Base-by-base conservation (phyloP, 2,113 vertebrate species). In the Takifugu bimaculatus region DNA sequence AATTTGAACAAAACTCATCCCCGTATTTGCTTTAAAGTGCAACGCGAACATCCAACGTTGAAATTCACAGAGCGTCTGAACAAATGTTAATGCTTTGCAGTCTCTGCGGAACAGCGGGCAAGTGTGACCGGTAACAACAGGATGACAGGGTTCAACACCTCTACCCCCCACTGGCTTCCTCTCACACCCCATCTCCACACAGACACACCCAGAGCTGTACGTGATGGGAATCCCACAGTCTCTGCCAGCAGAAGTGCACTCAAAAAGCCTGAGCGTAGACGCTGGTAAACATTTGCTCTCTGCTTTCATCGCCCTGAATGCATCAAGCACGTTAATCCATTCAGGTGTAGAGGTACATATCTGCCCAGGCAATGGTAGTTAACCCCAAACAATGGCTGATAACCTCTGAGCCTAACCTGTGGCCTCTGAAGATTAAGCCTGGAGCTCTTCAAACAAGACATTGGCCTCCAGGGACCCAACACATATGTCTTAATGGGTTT, bases 61-160 rank as follows among this genome's bases (percentile, higher is more conserved):
- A 54, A 29, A 61, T 72, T 68, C 50, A 62, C 56, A 54, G 52
- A 59, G 14, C 54, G 43, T n/a, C 52, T 67, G 50, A 53, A 63
- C 64, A 79, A 71, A 80, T 65, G 49, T 64, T 79, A 73, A 75
- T 58, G 75, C 65, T 75, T 81, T n/a, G 62, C 53, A 6, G 44
- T 68, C 68, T 70, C 10, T 27, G 35, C 35, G 35, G 65, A 76
- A 71, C 83, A 86, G 74, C 83, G 83, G 80, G 70, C 85, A 90
- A 85, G 88, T 91, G 89, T 89, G 85, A 87, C 78, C 74, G 64
- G 71, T 68, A 82, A 85, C 88, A 90, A 91, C 88, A 88, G 88
- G 87, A 90, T 83, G 79, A 79, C 74, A 81, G 74, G 75, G 74
- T 81, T 84, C 83, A 82, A 84, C 88, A 82, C 87, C 82, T 87